Evolutionary conservation across 2,113 vertebrate genomes (phyloP), one percentile per base, ranked within the genome.

Genomic region (Protobothrops flavoviridis): DNA sequence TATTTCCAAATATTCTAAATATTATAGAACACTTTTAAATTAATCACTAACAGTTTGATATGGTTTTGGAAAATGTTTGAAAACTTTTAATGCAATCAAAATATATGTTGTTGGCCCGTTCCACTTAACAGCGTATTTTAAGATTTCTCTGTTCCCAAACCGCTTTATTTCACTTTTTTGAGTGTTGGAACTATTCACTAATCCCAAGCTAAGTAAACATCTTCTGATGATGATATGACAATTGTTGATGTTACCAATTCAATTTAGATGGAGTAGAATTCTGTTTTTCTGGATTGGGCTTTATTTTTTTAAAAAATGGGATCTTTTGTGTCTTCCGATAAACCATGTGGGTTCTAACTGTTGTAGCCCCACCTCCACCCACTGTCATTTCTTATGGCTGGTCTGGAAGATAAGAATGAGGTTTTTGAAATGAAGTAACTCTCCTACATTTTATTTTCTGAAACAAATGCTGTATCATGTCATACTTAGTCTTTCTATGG

Each of bases 371-470:
- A 90, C 59, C 69, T 56, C 93, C 94, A 3, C 4, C 85, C 90
- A 2, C 91, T 50, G 10, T 15, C 92, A 9, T 90, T 90, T 55
- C 59, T 74, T 61, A 87, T 23, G 88, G 69, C n/a, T 96, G 86
- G 57, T 52, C 90, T 5, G 43, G 3, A 43, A 89, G 57, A 90
- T 93, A 95, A 95, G 6, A 0, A 15, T 39, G 86, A 17, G 52
- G 33, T 24, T 26, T 53, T 91, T 69, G 33, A 64, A 87, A 43
- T 23, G 26, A 15, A 33, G 11, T 64, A 43, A 64, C 33, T 52
- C 23, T 29, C 21, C 29, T 7, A 0, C 21, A 0, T 52, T 55
- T 48, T 48, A 87, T 39, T 50, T 24, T 2, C 7, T n/a, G 9
- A n/a, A 33, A 64, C 45, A 45, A 23, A 23, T 43, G 24, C 5